Evolutionary conservation across 2,797 vertebrate species (phyloP).

Genomic region (Gallinago stenura): DNA sequence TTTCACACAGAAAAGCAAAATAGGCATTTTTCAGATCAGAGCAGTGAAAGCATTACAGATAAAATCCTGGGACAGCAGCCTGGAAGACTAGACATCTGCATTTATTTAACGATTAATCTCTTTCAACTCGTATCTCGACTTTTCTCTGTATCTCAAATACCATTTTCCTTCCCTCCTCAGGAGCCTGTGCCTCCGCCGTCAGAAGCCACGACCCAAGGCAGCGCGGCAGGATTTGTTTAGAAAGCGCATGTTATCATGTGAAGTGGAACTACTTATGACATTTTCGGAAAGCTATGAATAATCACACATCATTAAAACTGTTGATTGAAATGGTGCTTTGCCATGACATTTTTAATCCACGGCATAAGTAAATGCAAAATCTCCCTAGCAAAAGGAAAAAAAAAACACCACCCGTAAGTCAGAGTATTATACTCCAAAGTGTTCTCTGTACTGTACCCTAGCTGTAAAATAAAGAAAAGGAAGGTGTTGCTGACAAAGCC

Average conservation of each 20-base stretch:
- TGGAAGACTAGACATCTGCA: not conserved
- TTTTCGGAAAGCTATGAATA: slow-evolving; percentile 81
- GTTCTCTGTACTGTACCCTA: not conserved
- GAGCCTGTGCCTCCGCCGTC: not conserved
- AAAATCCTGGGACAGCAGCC: not conserved
- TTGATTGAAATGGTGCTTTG: slow-evolving; percentile 59
- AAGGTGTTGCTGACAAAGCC: not conserved
- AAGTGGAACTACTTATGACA: slow-evolving; percentile 83
- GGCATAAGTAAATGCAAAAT: slow-evolving; percentile 19
- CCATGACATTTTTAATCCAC: slow-evolving; percentile 61
- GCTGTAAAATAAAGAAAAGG: not conserved
- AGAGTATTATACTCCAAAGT: not conserved
- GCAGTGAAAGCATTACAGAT: not conserved
- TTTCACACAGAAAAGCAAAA: not conserved
- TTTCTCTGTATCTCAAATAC: not conserved
- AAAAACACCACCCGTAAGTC: not conserved
- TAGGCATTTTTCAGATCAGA: not conserved
- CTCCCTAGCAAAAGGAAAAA: not conserved
- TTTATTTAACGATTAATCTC: slow-evolving; percentile 18
- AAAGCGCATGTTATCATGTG: slow-evolving; percentile 78
- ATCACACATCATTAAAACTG: slow-evolving; percentile 61
- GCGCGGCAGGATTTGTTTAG: slow-evolving; percentile 73
- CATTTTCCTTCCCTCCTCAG: not conserved
- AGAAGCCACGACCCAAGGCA: not conserved
- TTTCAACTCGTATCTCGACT: not conserved